Percentiles rank a stretch among this genome's conserved stretches.
These are phyloP conservation scores for Drosophila hydei DNA, from an alignment of 1,140 invertebrate species.

Conservation along the genomic window DNA sequence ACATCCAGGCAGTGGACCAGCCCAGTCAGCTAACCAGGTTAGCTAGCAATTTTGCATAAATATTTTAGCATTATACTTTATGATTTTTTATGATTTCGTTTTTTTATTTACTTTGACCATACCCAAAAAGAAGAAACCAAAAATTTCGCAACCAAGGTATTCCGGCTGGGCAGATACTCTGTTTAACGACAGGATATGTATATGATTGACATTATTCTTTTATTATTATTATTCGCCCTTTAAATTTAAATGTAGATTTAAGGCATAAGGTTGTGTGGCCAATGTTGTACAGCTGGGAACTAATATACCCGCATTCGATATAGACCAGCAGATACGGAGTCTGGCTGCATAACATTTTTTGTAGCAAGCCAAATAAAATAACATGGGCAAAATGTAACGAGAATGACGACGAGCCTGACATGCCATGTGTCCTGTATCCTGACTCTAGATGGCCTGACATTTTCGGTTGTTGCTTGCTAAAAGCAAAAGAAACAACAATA, in stretches of 20 bases:
- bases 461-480: slow-evolving; percentile 52
- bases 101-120: slow-evolving; percentile 63
- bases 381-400: slow-evolving; percentile 48
- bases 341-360: slow-evolving; percentile 47
- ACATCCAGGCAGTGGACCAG: neutral
- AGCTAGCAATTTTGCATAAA: slow-evolving; percentile 69
- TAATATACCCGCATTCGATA: neutral
- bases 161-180: neutral
- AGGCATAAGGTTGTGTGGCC: neutral
- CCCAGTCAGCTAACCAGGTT: slow-evolving; percentile 61
- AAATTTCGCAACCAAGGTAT: neutral
- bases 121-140: neutral
- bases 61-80: slow-evolving; percentile 75
- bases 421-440: slow-evolving; percentile 61
- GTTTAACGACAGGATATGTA: neutral
- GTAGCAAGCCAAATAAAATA: slow-evolving; percentile 50
- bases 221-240: no score
- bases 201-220: neutral
- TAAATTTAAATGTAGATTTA: no score
- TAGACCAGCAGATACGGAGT: slow-evolving; percentile 9
- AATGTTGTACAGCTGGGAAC: neutral
- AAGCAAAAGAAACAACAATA: slow-evolving; percentile 25
- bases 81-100: slow-evolving; percentile 71
- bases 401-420: slow-evolving; percentile 65
- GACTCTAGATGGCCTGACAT: slow-evolving; percentile 62